Base-by-base conservation (phyloP, 2,113 vertebrate genomes). In the Calyptommatus sinebrachiatus region DNA sequence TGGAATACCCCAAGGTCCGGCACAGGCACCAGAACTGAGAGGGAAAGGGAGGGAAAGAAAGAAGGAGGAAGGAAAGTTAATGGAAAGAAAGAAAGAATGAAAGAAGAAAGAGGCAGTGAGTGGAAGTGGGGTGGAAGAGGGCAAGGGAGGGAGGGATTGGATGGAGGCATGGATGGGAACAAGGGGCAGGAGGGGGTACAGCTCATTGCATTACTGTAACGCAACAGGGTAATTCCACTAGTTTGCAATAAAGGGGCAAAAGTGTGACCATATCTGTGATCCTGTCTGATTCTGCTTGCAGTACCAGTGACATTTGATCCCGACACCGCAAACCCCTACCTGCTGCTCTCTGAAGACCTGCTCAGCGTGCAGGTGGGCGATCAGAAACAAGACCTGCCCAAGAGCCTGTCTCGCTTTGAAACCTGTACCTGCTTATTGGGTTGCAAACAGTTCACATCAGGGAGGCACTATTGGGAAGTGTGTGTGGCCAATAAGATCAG, bases 401-500 rank as follows among this genome's bases (percentile, higher is more conserved):
- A 7, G 26, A 50, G 29, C 84, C 60, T 12, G 0, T 81, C 76
- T 71, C 66, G 89, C 8, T 92, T 91, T 71, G 18, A 90, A 45
- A 90, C 88, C 8, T 91, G 88, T 41, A 91, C 89, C 22, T 91
- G 88, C 0, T 60, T 78, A 0, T 82, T 91, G 63, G 77, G 87
- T 67, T 45, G 29, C 28, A 48, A 84, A 31, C 63, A 66, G 50
- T 90, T 87, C 76, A 85, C 84, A 29, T 73, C 84, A 0, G 91
- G 91, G 2, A 83, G 77, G 21, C 86, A 79, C 63, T 84, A 83
- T 69, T 90, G 88, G 89, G 88, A 85, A 67, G 88, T 88, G 60
- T 88, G 86, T 45, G 68, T 89, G 88, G 89, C 87, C 60, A 73
- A 85, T 48, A 86, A 84, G 0, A 41, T 69, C 1, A 76, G 89